These are phyloP conservation scores for Urosaurus nigricauda DNA, from an alignment of 2,797 vertebrate species.

Conservation along the genomic window DNA sequence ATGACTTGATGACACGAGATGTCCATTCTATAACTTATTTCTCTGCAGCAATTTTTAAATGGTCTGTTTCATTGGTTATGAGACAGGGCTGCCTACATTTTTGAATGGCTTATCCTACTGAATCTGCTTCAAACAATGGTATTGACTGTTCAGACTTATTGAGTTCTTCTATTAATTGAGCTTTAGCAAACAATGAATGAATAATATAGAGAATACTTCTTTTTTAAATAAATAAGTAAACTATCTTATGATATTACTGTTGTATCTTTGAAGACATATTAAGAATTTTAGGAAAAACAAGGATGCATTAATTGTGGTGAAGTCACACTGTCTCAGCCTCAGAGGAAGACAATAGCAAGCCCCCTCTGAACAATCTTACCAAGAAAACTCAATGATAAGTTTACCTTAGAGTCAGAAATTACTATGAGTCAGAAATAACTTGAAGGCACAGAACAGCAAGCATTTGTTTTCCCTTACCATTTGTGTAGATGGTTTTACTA, in stretches of 20 bases:
- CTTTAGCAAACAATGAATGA: not conserved
- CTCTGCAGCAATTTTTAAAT: not conserved
- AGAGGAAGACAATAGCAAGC: too few relatives aligned
- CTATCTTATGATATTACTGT: not conserved
- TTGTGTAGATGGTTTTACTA: not conserved
- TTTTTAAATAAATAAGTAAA: not conserved
- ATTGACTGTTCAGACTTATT: not conserved
- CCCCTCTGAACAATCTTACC: too few relatives aligned
- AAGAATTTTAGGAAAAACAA: not conserved
- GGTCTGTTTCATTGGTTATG: not conserved
- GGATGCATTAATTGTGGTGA: too few relatives aligned
- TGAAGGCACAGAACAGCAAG: too few relatives aligned
- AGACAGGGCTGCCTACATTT: not conserved
- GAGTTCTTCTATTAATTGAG: not conserved
- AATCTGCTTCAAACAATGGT: not conserved
- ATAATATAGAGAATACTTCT: not conserved
- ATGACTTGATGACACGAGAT: not conserved
- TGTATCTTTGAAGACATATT: not conserved
- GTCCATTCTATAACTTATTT: not conserved
- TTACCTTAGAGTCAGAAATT: too few relatives aligned
- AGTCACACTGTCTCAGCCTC: too few relatives aligned
- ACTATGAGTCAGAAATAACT: too few relatives aligned
- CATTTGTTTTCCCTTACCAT: too few relatives aligned
- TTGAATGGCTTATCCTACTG: not conserved
- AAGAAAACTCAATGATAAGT: too few relatives aligned